Conservation (phyloP, 2,113 vertebrate species). For the Pygoscelis adeliae region DNA sequence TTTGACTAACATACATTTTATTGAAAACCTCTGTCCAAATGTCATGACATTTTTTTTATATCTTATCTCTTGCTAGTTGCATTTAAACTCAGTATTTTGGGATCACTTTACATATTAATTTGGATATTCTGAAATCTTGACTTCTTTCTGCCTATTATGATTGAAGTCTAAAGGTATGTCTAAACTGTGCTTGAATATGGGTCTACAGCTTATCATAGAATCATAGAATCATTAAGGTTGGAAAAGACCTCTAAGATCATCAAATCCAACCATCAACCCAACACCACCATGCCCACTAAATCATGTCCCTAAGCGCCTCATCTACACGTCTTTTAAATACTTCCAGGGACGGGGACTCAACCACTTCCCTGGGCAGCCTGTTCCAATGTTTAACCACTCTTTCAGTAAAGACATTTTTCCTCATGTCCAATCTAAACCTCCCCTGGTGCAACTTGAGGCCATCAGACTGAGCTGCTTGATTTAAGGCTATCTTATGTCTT, state of each 20-base stretch:
- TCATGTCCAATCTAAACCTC: too few relatives aligned
- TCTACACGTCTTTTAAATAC: too few relatives aligned
- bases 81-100: not conserved
- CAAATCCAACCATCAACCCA: too few relatives aligned
- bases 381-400: too few relatives aligned
- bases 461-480: not conserved
- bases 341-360: too few relatives aligned
- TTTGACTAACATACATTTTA: not conserved
- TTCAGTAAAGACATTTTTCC: too few relatives aligned
- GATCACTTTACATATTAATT: not conserved
- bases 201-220: not conserved
- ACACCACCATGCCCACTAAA: too few relatives aligned
- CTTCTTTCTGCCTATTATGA: not conserved
- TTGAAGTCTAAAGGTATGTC: not conserved
- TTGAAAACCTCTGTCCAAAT: not conserved
- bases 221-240: too few relatives aligned
- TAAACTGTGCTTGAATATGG: not conserved
- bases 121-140: not conserved
- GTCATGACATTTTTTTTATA: not conserved
- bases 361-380: too few relatives aligned
- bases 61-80: not conserved
- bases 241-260: too few relatives aligned
- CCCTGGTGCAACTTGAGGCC: too few relatives aligned
- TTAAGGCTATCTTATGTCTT: not conserved
- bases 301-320: too few relatives aligned